A percentile compares a stretch with the other conserved stretches of the same genome.
Evolutionary conservation across 2,113 vertebrate species (phyloP).

Genomic region (Seriola aureovittata): DNA sequence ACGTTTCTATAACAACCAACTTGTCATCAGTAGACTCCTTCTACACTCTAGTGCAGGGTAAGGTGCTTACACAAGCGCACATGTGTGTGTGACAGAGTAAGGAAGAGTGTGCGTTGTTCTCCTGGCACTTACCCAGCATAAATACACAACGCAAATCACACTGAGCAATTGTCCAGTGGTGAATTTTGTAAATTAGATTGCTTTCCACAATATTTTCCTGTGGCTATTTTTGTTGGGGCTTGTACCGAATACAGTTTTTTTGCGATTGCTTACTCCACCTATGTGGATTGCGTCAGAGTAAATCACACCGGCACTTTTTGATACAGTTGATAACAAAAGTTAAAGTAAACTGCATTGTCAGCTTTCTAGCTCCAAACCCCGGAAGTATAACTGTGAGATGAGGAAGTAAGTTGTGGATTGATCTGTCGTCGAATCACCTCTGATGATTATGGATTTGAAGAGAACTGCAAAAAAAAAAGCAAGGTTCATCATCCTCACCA

Average conservation of each 20-base stretch:
- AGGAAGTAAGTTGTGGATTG: background rate
- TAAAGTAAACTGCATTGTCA: background rate
- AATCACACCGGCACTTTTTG: background rate
- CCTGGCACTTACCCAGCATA: background rate
- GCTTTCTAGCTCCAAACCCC: background rate
- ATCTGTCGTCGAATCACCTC: background rate
- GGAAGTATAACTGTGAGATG: background rate
- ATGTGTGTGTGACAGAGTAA: background rate
- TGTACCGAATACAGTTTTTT: too few species aligned
- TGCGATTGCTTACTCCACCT: too few species aligned
- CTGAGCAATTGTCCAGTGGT: too few species aligned
- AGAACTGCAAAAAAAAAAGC: background rate
- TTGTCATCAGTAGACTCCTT: conserved; percentile 96
- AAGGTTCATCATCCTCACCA: background rate
- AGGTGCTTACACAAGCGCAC: background rate
- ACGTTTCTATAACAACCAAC: conserved; percentile 98
- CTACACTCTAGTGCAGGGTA: conserved; percentile 98
- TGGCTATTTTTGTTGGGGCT: background rate
- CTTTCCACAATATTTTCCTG: background rate
- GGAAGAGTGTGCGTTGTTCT: background rate
- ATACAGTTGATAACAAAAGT: background rate
- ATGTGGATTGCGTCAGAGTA: background rate
- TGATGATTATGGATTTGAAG: background rate
- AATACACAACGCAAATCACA: too few species aligned
- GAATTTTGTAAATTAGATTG: background rate